A percentile compares a stretch with the other conserved stretches of the same genome.
Conservation (phyloP, 2,888 invertebrate species). For the Campoplex nolae region DNA sequence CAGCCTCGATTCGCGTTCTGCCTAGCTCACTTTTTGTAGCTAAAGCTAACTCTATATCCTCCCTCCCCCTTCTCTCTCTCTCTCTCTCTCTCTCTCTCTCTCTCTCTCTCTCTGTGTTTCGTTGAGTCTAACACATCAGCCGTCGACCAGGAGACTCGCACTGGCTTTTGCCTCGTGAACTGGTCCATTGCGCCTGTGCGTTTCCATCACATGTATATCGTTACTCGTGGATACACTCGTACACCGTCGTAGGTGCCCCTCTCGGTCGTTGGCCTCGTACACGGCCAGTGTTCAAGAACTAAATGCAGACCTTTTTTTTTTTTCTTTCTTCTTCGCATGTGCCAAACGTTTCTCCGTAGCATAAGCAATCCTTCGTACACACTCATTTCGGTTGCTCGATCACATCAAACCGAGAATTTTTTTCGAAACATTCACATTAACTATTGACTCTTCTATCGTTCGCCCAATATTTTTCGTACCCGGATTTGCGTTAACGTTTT, state of each 20-base stretch:
- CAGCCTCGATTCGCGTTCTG: slow-evolving; percentile 46
- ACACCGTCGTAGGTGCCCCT: background rate
- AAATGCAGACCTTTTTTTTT: slow-evolving; percentile 30
- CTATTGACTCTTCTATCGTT: background rate
- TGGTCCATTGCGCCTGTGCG: slow-evolving; percentile 64
- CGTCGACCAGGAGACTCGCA: slow-evolving; percentile 45
- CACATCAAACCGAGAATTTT: background rate
- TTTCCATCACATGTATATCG: slow-evolving; percentile 24
- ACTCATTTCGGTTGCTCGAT: slow-evolving; percentile 14
- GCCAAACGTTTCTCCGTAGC: slow-evolving; percentile 28
- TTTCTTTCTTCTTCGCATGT: background rate
- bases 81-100: slow-evolving; percentile 19
- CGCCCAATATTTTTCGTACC: background rate
- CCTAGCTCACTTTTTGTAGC: slow-evolving; percentile 50
- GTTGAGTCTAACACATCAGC: slow-evolving; percentile 61
- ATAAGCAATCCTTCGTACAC: slow-evolving; percentile 10
- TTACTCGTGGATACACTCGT: slow-evolving; percentile 14
- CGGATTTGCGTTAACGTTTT: background rate
- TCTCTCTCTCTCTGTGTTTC: slow-evolving; percentile 18
- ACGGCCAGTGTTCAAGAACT: slow-evolving; percentile 39
- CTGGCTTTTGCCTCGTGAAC: slow-evolving; percentile 53
- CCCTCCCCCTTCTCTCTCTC: background rate
- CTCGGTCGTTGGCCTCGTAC: slow-evolving; percentile 65
- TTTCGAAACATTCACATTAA: background rate
- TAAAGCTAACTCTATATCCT: slow-evolving; percentile 35